Percentiles rank a stretch among this genome's conserved stretches.
These are phyloP conservation scores for Rhinophrynus dorsalis DNA, from an alignment of 2,797 vertebrate genomes.

Conservation along the genomic window DNA sequence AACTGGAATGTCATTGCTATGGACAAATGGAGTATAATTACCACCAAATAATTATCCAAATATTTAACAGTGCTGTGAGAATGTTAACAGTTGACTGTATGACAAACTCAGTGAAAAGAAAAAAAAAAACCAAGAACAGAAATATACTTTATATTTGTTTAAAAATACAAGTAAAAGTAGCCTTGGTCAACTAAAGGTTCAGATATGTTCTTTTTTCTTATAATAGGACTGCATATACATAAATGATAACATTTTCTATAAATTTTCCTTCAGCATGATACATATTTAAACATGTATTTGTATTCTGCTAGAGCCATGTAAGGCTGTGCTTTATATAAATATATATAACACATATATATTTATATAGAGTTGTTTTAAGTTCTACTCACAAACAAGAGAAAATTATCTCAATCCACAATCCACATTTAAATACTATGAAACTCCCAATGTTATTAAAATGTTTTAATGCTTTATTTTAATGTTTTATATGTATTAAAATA, in stretches of 20 bases:
- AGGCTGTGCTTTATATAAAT: background rate
- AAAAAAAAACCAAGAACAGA: background rate
- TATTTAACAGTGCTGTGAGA: background rate
- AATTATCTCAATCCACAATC: background rate
- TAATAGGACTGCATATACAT: background rate
- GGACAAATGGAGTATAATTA: conserved; percentile 14
- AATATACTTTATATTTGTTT: background rate
- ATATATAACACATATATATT: no score
- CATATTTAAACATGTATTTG: background rate
- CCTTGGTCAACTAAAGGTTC: background rate
- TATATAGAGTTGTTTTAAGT: no score
- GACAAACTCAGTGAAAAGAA: background rate
- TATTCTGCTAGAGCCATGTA: background rate
- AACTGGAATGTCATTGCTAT: background rate
- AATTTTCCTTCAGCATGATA: background rate
- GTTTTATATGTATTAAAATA: background rate
- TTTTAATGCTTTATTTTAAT: background rate
- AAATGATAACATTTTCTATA: background rate
- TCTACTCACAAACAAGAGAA: no score
- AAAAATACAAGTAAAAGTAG: background rate
- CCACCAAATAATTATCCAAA: background rate
- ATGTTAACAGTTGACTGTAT: conserved; percentile 10
- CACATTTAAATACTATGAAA: background rate
- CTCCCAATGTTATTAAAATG: background rate
- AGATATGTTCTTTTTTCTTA: background rate